Percentiles rank a stretch among this genome's conserved stretches.
Evolutionary conservation across 2,113 vertebrate species (phyloP).

Genomic region (Crotophaga sulcirostris): DNA sequence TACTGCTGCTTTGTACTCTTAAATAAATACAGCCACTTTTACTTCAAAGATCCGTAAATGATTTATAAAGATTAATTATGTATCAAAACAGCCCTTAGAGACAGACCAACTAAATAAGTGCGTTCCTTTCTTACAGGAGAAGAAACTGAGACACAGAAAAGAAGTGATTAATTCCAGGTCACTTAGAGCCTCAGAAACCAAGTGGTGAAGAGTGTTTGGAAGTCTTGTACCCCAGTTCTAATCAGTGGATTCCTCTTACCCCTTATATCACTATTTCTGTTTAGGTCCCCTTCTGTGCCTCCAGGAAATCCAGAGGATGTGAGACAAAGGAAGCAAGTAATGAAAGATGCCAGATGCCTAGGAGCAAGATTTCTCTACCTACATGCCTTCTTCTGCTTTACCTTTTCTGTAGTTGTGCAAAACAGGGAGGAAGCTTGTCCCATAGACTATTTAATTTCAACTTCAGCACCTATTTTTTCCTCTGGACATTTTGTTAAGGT

Average conservation of each 20-base stretch:
- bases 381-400: not conserved
- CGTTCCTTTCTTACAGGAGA: not conserved
- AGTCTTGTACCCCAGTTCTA: not conserved
- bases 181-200: not conserved
- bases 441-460: not conserved
- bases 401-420: not conserved
- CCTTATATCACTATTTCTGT: not conserved
- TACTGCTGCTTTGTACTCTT: constrained; percentile 18
- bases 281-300: not conserved
- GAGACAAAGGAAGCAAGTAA: constrained; percentile 10
- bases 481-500: not conserved
- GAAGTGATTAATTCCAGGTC: constrained; percentile 43
- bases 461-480: not conserved
- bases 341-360: not conserved
- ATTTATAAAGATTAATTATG: constrained; percentile 69
- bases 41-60: constrained; percentile 52
- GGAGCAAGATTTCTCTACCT: not conserved
- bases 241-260: not conserved
- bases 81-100: constrained; percentile 41
- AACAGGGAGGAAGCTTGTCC: not conserved
- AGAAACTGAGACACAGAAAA: constrained; percentile 34
- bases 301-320: not conserved
- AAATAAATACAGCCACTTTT: constrained; percentile 25
- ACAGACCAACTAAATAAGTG: not conserved
- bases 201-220: not conserved